Percentiles rank a stretch among this genome's conserved stretches.
Evolutionary conservation across 2,797 vertebrate species (phyloP).

Genomic region (Semotilus atromaculatus): DNA sequence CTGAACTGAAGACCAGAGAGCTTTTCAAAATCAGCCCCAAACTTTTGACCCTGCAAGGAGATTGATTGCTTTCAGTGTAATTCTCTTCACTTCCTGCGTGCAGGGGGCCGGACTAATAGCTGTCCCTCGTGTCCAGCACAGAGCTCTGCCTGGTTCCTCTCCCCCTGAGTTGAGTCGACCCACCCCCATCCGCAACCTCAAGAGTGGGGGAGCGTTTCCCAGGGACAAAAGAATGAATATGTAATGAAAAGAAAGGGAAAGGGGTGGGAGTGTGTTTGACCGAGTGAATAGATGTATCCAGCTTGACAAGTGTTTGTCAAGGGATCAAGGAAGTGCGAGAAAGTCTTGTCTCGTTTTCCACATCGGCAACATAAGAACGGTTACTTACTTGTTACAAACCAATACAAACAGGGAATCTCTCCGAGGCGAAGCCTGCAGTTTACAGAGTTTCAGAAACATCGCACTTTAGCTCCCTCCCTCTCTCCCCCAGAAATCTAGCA

Average conservation of each 20-base stretch:
- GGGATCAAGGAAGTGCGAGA: conserved; percentile 1
- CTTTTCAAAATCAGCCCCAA: conserved; percentile 27
- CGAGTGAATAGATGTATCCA: conserved; percentile 18
- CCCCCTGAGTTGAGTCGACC: conserved; percentile 21
- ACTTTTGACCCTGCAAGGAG: conserved; percentile 38
- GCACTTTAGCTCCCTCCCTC: conserved; percentile 40
- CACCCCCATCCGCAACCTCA: conserved; percentile 45
- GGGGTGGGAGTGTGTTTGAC: conserved; percentile 26
- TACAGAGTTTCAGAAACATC: conserved; percentile 36
- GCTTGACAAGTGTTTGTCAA: conserved; percentile 45
- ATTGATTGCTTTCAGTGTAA: conserved; percentile 49
- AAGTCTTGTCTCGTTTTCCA: conserved; percentile 7
- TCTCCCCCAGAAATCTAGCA: conserved; percentile 64
- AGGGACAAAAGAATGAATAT: conserved; percentile 58
- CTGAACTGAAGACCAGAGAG: conserved; percentile 3
- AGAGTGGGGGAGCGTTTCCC: conserved; percentile 45
- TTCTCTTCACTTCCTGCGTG: conserved; percentile 49
- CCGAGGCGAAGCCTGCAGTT: conserved; percentile 11
- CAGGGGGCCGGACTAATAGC: conserved; percentile 19
- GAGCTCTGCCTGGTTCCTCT: conserved; percentile 32
- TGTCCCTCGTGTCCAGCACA: conserved; percentile 30
- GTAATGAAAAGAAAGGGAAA: conserved; percentile 52
- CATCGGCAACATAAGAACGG: background rate
- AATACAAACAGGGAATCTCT: background rate
- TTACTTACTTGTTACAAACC: background rate